Conservation (phyloP, 2,797 vertebrate species). For the Notolepis coatsorum region DNA sequence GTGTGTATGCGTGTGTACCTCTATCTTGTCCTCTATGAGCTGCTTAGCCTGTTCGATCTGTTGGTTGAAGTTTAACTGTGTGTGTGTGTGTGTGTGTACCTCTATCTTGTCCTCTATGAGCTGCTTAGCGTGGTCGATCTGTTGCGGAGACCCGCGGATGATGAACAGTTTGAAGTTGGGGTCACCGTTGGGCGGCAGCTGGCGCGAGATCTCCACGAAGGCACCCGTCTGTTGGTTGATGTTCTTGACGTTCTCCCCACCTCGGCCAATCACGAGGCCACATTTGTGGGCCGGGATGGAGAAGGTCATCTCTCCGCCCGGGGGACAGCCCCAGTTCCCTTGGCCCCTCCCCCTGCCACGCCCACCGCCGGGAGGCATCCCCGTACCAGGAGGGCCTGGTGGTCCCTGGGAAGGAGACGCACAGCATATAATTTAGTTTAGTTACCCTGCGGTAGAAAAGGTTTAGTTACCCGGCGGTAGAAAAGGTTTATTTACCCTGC, state of each 20-base stretch:
- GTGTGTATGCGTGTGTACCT: neutral
- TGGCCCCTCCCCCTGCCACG: slow-evolving; percentile 83
- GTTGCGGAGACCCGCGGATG: slow-evolving; percentile 92
- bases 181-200: slow-evolving; percentile 92
- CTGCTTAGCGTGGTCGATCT: slow-evolving; percentile 97
- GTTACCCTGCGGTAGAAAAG: neutral
- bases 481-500: too few relatives aligned
- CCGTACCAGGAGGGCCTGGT: slow-evolving; percentile 84
- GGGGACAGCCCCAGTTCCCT: slow-evolving; percentile 88
- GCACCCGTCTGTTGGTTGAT: slow-evolving; percentile 97
- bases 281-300: slow-evolving; percentile 95
- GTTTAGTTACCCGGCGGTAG: neutral
- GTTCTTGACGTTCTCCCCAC: slow-evolving; percentile 93
- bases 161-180: slow-evolving; percentile 95
- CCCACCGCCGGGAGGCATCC: slow-evolving; percentile 86
- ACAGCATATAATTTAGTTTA: neutral
- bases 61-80: slow-evolving; percentile 52
- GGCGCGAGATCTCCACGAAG: slow-evolving; percentile 94
- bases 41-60: slow-evolving; percentile 98
- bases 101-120: slow-evolving; percentile 98
- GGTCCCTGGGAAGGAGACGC: slow-evolving; percentile 78
- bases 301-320: slow-evolving; percentile 93
- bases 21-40: slow-evolving; percentile 94
- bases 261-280: slow-evolving; percentile 93
- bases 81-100: slow-evolving; percentile 64